Conservation (phyloP, 2,797 vertebrate species). For the Megaceryle alcyon region DNA sequence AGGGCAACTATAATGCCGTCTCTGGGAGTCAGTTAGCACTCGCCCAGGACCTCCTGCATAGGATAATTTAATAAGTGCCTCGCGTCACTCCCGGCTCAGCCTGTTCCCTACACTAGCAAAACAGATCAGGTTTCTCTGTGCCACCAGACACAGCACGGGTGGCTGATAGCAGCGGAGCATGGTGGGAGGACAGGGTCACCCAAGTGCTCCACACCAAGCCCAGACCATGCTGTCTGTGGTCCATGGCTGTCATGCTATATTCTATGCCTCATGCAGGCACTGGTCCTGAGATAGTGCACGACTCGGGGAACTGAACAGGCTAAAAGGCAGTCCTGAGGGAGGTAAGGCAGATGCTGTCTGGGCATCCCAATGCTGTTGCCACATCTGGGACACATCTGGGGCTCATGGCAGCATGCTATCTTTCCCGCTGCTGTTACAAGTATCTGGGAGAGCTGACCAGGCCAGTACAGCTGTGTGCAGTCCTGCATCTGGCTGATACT, state of each 20-base stretch:
- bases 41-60: conserved; percentile 32
- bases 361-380: background rate
- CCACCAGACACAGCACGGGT: accelerated
- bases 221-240: accelerated
- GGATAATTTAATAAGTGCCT: conserved; percentile 62
- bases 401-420: accelerated
- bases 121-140: conserved; percentile 31
- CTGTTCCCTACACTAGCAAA: conserved; percentile 42
- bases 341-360: accelerated
- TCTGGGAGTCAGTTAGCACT: background rate
- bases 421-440: background rate
- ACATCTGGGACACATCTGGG: background rate
- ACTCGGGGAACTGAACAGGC: background rate
- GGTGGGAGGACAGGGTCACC: accelerated
- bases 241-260: accelerated
- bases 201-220: background rate
- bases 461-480: background rate
- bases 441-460: background rate
- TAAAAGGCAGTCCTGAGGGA: background rate
- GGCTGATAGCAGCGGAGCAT: accelerated
- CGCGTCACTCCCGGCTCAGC: background rate
- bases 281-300: accelerated
- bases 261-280: accelerated
- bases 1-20: background rate
- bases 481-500: background rate